Evolutionary conservation across 1,140 invertebrate species (phyloP).

Genomic region (Teleopsis dalmanni): DNA sequence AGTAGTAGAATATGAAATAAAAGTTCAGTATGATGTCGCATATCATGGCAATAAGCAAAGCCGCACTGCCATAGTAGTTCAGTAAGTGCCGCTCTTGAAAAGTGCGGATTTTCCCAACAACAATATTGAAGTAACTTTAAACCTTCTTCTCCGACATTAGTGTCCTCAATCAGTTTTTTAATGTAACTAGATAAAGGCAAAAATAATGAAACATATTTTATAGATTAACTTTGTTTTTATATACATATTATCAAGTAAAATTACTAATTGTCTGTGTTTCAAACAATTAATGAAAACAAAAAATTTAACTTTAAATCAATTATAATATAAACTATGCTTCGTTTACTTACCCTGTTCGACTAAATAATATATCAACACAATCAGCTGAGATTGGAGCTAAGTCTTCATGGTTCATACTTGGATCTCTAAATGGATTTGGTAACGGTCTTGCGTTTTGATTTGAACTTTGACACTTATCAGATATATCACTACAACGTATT

Average conservation of each 20-base stretch:
- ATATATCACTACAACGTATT: constrained; percentile 88
- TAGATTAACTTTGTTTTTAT: too few relatives aligned
- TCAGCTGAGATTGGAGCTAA: constrained; percentile 68
- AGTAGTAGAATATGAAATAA: constrained; percentile 78
- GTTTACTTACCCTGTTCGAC: constrained; percentile 57
- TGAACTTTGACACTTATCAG: constrained; percentile 68
- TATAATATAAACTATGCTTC: neutral
- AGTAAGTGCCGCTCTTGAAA: constrained; percentile 78
- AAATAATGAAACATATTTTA: constrained; percentile 1
- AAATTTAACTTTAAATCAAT: neutral
- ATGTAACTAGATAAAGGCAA: constrained; percentile 61
- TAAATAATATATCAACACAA: constrained; percentile 74
- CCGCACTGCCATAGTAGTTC: constrained; percentile 92
- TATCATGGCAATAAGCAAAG: constrained; percentile 89
- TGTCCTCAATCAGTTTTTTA: constrained; percentile 93
- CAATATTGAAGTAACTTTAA: constrained; percentile 84
- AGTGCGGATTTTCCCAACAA: constrained; percentile 93
- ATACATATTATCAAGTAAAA: too few relatives aligned
- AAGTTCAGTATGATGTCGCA: constrained; percentile 85
- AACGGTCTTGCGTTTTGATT: constrained; percentile 54
- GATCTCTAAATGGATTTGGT: constrained; percentile 78
- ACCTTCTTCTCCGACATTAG: constrained; percentile 83
- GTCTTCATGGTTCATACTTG: constrained; percentile 55
- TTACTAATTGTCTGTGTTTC: neutral
- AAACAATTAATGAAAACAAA: neutral